Conservation (phyloP, 2,113 vertebrate genomes). For the Microtus richardsoni region DNA sequence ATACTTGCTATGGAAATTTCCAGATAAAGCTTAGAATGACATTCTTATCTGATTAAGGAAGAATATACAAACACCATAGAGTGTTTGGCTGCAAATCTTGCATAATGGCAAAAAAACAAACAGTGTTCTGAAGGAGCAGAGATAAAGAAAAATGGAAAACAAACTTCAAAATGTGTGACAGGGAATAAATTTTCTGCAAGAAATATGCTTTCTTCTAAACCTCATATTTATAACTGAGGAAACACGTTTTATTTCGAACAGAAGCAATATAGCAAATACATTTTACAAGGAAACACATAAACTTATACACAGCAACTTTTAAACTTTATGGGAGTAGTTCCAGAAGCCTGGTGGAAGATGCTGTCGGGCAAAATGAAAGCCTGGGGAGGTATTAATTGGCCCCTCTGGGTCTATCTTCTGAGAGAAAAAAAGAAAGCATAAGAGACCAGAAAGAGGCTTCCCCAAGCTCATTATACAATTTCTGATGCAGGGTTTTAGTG, state of each 20-base stretch:
- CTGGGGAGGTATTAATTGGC: conserved; percentile 43
- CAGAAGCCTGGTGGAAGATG: conserved; percentile 47
- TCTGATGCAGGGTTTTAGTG: not conserved
- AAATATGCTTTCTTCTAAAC: conserved; percentile 74
- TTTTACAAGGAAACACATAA: conserved; percentile 74
- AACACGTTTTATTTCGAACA: conserved; percentile 71
- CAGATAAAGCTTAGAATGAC: conserved; percentile 78
- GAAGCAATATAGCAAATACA: conserved; percentile 62
- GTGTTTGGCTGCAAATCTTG: conserved; percentile 81
- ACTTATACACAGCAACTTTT: conserved; percentile 66
- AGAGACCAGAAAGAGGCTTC: not conserved
- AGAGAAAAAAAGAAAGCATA: not conserved
- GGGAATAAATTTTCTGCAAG: conserved; percentile 74
- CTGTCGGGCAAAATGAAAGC: conserved; percentile 49
- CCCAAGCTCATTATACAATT: not conserved
- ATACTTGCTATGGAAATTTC: conserved; percentile 73
- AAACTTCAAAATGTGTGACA: conserved; percentile 69
- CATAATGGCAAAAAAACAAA: conserved; percentile 81
- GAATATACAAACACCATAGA: conserved; percentile 71
- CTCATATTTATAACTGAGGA: conserved; percentile 69
- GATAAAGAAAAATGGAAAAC: conserved; percentile 75
- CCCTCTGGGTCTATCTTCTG: conserved; percentile 42
- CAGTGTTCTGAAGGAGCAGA: conserved; percentile 67
- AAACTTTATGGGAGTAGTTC: conserved; percentile 60
- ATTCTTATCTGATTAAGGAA: conserved; percentile 84